Percentiles rank a stretch among this genome's conserved stretches.
Evolutionary conservation across 1,140 invertebrate genomes (phyloP).

Genomic region (Saxidomus purpurata): DNA sequence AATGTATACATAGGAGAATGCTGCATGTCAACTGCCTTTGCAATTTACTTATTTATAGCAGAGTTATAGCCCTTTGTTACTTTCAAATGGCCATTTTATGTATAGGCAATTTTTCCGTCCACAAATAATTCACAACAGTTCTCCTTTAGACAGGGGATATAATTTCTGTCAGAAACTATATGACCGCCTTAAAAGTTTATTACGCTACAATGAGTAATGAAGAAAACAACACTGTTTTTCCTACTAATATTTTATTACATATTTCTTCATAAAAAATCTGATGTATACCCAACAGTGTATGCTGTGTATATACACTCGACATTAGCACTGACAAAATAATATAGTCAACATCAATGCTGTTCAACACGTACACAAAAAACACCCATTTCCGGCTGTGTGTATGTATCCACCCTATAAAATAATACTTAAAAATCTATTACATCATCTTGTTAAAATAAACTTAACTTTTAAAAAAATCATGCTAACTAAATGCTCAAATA

Average conservation of each 20-base stretch:
- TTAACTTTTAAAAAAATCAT: background rate
- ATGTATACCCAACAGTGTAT: constrained; percentile 62
- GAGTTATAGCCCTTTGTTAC: too few relatives aligned
- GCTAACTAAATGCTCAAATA: background rate
- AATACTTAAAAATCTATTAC: background rate
- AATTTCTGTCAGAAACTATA: too few relatives aligned
- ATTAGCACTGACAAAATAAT: constrained; percentile 56
- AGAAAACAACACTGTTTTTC: constrained; percentile 13
- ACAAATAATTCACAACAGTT: too few relatives aligned
- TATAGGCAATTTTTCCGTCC: too few relatives aligned
- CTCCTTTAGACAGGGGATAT: too few relatives aligned
- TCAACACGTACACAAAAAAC: constrained; percentile 54
- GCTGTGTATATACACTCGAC: constrained; percentile 48
- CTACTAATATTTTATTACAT: constrained; percentile 69
- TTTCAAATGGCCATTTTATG: too few relatives aligned
- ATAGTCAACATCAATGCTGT: constrained; percentile 43
- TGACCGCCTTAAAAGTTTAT: too few relatives aligned
- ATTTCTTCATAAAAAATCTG: constrained; percentile 69
- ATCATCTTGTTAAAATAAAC: background rate
- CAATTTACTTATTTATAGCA: too few relatives aligned
- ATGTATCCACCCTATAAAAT: constrained; percentile 22
- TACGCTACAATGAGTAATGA: too few relatives aligned
- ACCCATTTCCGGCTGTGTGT: constrained; percentile 23
- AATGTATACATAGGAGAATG: too few relatives aligned
- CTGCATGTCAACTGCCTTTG: too few relatives aligned